Conservation (phyloP, 1,140 invertebrate species). For the Hyphantria cunea region DNA sequence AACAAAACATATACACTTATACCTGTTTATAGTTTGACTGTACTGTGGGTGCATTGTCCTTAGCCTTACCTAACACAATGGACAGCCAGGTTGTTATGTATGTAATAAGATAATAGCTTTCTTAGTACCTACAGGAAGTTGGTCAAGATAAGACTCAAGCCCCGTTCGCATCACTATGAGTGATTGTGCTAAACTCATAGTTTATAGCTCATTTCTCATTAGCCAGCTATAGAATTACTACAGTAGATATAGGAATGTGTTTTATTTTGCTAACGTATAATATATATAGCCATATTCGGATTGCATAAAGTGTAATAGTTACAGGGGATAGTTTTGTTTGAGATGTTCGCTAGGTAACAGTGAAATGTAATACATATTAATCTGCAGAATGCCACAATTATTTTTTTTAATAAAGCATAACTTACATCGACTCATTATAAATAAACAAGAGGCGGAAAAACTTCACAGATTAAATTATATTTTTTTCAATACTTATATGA, state of each 20-base stretch:
- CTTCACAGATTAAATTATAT: no score
- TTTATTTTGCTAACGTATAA: slow-evolving; percentile 37
- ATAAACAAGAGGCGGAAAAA: background rate
- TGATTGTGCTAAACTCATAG: slow-evolving; percentile 81
- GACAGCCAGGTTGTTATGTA: slow-evolving; percentile 7
- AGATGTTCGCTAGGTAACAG: slow-evolving; percentile 12
- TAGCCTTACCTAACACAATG: slow-evolving; percentile 4
- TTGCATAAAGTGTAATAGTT: slow-evolving; percentile 28
- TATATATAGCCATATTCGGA: slow-evolving; percentile 22
- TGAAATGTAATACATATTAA: slow-evolving; percentile 9
- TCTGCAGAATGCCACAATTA: slow-evolving; percentile 14
- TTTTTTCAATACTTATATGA: no score
- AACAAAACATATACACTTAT: background rate
- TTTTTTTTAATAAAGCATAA: background rate
- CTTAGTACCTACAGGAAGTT: slow-evolving; percentile 13
- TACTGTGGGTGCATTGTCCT: slow-evolving; percentile 1
- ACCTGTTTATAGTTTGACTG: background rate
- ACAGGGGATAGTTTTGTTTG: slow-evolving; percentile 24
- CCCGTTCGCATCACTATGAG: slow-evolving; percentile 73
- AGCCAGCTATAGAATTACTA: slow-evolving; percentile 54
- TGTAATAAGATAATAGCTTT: slow-evolving; percentile 7
- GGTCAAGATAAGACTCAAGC: slow-evolving; percentile 51
- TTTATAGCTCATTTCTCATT: slow-evolving; percentile 68
- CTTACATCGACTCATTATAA: background rate
- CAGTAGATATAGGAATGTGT: slow-evolving; percentile 27